Evolutionary conservation across 23 tunicate genomes (phyloP), one percentile per base, ranked within the genome.

Genomic region (Clavelina lepadiformis): DNA sequence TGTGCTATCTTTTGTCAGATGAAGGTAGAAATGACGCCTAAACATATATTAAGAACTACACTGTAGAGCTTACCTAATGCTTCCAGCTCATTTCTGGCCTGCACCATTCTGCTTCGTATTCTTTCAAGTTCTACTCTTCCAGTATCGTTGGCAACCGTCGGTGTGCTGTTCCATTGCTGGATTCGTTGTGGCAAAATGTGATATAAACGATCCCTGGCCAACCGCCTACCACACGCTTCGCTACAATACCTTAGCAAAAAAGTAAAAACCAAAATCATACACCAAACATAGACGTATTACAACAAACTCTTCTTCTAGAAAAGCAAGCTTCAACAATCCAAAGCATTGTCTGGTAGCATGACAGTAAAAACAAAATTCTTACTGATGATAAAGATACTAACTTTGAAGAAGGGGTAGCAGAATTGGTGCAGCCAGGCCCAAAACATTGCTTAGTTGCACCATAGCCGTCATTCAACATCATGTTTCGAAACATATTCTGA

Each of bases 61-160:
- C 49, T 41, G 49, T 8, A 15, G 11, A 8, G 36, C 65, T 22
- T 41, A 82, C 91, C 91, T 18, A 79, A 41, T 8, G 78, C 73
- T 31, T 68, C 74, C 32, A 87, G 76, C 68, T 87, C 96, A 22
- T 58, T 74, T 27, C 82, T 67, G 6, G 86, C 96, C 67, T 79
- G 82, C 1, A 28, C 74, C 96, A 87, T 87, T 29, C 83, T 65
- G 35, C 38, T 62, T 7, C 86, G 47, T 41, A 79, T 87, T 50
- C 96, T 56, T 28, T 87, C 96, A 35, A 87, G 64, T 51, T 87
- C 96, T 37, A 21, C 66, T 35, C 79, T 70, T 1, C 96, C 96
- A 19, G 61, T 82, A 27, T 87, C 87, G 51, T 77, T 74, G 6
- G 96, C 86, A 21, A 87, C 85, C 3, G 96, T 79, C 1, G 96